Evolutionary conservation across 1,140 invertebrate genomes (phyloP).

Genomic region (Odontomachus brunneus): DNA sequence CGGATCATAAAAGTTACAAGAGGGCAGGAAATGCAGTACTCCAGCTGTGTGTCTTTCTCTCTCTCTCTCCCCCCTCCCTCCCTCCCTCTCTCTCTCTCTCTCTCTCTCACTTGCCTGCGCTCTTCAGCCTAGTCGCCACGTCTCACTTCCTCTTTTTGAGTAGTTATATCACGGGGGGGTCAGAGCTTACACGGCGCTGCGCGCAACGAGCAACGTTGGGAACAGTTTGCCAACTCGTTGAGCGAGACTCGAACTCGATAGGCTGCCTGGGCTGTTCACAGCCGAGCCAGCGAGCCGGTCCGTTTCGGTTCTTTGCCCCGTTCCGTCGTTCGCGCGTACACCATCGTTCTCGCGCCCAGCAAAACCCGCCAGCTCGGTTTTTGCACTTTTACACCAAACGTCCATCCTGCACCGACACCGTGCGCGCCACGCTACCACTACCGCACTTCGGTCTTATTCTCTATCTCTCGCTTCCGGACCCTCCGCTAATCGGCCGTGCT

Average conservation of each 20-base stretch:
- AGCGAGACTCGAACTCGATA: conserved; percentile 78
- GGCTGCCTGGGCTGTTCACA: conserved; percentile 54
- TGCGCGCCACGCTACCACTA: neutral
- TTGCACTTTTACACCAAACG: conserved; percentile 75
- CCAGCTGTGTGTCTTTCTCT: conserved; percentile 8
- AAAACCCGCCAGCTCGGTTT: conserved; percentile 72
- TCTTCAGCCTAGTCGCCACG: too few relatives aligned
- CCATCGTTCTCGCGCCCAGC: conserved; percentile 65
- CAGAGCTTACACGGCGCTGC: conserved; percentile 38
- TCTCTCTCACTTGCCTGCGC: neutral
- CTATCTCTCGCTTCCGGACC: conserved; percentile 23
- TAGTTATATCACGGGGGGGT: conserved; percentile 72
- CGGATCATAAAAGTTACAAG: conserved; percentile 81
- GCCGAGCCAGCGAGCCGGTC: conserved; percentile 52
- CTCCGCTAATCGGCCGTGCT: neutral
- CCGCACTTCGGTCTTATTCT: conserved; percentile 11
- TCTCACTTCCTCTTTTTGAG: conserved; percentile 72
- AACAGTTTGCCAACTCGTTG: conserved; percentile 83
- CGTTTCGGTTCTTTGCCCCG: conserved; percentile 72
- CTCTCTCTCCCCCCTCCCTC: neutral
- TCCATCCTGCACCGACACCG: conserved; percentile 24
- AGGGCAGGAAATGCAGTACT: conserved; percentile 74
- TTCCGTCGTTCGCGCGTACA: conserved; percentile 67
- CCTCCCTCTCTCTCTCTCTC: conserved; percentile 14
- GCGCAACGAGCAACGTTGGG: conserved; percentile 63